Percentiles rank a stretch among this genome's conserved stretches.
Conservation (phyloP, 2,113 vertebrate species). For the Ceyx melanurus region DNA sequence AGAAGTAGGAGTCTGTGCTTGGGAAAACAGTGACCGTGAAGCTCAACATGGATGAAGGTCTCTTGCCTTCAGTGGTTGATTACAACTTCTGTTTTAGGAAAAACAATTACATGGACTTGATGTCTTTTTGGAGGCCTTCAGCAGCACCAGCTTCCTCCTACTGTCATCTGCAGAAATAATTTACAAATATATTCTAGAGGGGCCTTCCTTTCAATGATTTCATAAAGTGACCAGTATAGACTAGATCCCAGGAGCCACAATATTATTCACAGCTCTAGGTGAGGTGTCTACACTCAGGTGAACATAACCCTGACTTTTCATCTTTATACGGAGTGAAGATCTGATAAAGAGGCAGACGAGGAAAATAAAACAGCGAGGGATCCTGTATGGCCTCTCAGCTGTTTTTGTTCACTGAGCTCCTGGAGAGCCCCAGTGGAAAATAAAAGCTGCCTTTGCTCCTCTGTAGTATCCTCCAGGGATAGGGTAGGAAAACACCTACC, state of each 20-base stretch:
- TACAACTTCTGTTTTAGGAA: not conserved
- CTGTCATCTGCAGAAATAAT: not conserved
- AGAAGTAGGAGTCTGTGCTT: not conserved
- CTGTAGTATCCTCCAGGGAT: not conserved
- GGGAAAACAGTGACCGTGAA: not conserved
- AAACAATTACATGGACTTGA: not conserved
- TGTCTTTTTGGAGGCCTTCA: not conserved
- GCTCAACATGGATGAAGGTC: not conserved
- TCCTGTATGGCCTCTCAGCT: not conserved
- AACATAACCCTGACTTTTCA: not conserved
- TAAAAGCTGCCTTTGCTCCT: not conserved
- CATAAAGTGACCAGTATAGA: not conserved
- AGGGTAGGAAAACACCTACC: constrained; percentile 15
- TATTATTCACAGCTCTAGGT: not conserved
- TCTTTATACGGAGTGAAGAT: not conserved
- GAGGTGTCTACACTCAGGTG: not conserved
- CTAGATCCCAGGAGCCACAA: not conserved
- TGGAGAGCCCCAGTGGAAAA: not conserved
- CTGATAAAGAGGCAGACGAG: accelerated
- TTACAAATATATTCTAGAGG: not conserved
- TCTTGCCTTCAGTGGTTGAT: not conserved
- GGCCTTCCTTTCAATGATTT: not conserved
- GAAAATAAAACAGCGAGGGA: not conserved
- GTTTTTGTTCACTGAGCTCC: not conserved
- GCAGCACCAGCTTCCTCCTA: not conserved